Base-by-base conservation (phyloP, 2,888 invertebrate species). In the Antheraea assamensis region DNA sequence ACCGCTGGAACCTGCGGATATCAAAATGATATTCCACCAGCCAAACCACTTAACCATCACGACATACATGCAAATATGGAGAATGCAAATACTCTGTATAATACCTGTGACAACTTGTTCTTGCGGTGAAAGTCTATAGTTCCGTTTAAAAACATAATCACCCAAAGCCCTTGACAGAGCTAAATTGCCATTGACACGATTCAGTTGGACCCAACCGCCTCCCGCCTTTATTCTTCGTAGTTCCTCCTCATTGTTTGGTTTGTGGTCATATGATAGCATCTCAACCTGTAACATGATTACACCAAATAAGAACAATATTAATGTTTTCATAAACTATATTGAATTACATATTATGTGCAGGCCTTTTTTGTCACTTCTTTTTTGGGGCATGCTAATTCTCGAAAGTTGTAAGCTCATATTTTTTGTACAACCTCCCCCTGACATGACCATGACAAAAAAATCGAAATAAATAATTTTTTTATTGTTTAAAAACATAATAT, bases 41-140 rank as follows among this genome's bases (percentile, higher is more conserved):
- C n/a, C n/a, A n/a, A n/a, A n/a, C n/a, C n/a, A n/a, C n/a, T n/a
- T n/a, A n/a, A n/a, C n/a, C n/a, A n/a, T n/a, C n/a, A n/a, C n/a
- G n/a, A n/a, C n/a, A n/a, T n/a, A n/a, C n/a, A n/a, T n/a, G n/a
- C n/a, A n/a, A n/a, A n/a, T n/a, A n/a, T n/a, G n/a, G n/a, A 24
- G 58, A 42, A 13, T 42, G 42, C 13, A 42, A 2, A 42, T 58
- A 24, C 2, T 17, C 21, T 24, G 2, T 64, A 30, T 35, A 19
- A 58, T 91, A 99, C 99, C 99, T 87, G 99, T 99, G 71, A 99
- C 99, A 83, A 99, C 98, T 95, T 99, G 99, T 88, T 99, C 98
- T 90, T 98, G 97, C 7, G 99, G 96, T 74, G 96, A 95, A 88
- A 98, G 97, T 75, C 96, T 95, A 73, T 97, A 96, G 92, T 99